Percentiles rank a stretch among this genome's conserved stretches.
These are phyloP conservation scores for Spinus olivaceus DNA, from an alignment of 2,797 vertebrate species.

Conservation along the genomic window DNA sequence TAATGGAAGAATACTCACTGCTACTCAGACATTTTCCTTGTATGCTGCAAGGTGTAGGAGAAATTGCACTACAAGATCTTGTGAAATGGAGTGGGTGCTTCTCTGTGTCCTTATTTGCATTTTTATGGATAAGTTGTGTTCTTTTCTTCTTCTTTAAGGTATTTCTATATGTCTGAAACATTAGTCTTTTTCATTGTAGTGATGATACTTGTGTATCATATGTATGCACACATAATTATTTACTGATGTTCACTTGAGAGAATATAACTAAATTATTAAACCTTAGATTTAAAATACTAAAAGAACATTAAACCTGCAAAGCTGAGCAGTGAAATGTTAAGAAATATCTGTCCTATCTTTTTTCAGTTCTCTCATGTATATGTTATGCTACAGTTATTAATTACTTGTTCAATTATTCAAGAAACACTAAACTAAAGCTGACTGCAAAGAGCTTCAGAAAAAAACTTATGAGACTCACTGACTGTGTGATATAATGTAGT, in stretches of 20 bases:
- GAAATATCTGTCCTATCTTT: not conserved
- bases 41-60: not conserved
- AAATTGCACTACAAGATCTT: not conserved
- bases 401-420: conserved; percentile 34
- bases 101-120: not conserved
- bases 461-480: not conserved
- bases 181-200: not conserved
- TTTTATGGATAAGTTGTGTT: not conserved
- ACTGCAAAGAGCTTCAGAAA: not conserved
- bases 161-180: not conserved
- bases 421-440: not conserved
- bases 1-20: not conserved
- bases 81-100: not conserved
- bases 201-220: not conserved
- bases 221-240: not conserved
- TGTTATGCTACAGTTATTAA: conserved; percentile 1
- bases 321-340: not conserved
- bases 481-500: not conserved
- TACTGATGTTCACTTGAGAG: not conserved
- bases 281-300: not conserved
- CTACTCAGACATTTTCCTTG: not conserved
- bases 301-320: not conserved
- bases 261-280: not conserved
- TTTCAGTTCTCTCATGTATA: not conserved
- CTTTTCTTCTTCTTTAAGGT: not conserved